phyloP scores from a whole-genome alignment of 2,113 vertebrate species.

The Charadrius vociferus region DNA sequence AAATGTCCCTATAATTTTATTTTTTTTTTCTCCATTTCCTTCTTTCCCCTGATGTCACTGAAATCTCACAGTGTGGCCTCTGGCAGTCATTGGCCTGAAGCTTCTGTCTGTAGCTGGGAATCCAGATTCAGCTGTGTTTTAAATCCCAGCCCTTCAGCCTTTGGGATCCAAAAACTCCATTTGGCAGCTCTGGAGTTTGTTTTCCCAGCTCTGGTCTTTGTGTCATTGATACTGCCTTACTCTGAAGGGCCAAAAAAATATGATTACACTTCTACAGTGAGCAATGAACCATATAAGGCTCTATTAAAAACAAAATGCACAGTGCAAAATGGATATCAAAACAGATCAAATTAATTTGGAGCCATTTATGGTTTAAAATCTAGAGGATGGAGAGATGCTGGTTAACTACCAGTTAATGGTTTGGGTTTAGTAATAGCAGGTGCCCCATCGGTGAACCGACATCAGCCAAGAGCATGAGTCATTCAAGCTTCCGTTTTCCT shows the following conservation, averaged over 20 bases:
- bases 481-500: not conserved
- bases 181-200: not conserved
- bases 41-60: not conserved
- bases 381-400: not conserved
- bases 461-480: not conserved
- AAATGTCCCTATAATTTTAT: not conserved
- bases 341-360: not conserved
- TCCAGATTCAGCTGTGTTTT: not conserved
- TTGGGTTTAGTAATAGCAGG: not conserved
- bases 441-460: not conserved
- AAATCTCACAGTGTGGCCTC: not conserved
- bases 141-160: not conserved
- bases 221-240: not conserved
- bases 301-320: not conserved
- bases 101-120: not conserved
- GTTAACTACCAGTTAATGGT: not conserved
- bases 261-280: not conserved
- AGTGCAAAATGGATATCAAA: not conserved
- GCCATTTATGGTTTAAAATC: not conserved
- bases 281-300: not conserved
- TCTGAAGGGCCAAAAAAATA: not conserved
- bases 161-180: not conserved
- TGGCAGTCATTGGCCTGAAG: not conserved
- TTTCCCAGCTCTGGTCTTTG: not conserved
- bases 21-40: not conserved